phyloP scores from a whole-genome alignment of 1,140 invertebrate genomes.

The Temnothorax curvispinosus region DNA sequence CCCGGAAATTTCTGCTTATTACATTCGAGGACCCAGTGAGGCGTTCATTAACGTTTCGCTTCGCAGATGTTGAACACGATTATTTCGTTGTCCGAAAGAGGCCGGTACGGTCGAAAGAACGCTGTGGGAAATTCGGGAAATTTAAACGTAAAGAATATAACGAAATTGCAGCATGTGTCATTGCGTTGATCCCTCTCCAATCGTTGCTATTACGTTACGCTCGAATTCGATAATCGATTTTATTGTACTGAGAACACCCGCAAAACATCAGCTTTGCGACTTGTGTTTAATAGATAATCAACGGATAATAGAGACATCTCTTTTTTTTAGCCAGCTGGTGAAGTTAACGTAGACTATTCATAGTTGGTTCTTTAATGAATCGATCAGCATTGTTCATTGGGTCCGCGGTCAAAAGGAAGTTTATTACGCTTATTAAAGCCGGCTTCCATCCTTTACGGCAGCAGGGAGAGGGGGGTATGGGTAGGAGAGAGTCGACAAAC shows the following conservation, averaged over 20 bases:
- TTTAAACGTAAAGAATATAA: neutral
- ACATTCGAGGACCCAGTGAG: slow-evolving; percentile 3
- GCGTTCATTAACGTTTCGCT: slow-evolving; percentile 38
- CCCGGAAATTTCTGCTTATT: slow-evolving; percentile 55
- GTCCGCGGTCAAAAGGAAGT: slow-evolving; percentile 64
- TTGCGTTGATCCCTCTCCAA: neutral
- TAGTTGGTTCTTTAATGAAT: slow-evolving; percentile 60
- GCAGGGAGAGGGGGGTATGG: neutral
- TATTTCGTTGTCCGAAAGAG: slow-evolving; percentile 8
- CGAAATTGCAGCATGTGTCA: neutral
- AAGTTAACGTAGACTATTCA: slow-evolving; percentile 42
- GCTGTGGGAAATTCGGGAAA: neutral
- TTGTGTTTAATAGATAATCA: slow-evolving; percentile 60
- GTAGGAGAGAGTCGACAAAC: neutral
- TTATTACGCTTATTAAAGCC: slow-evolving; percentile 73
- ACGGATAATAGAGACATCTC: slow-evolving; percentile 62
- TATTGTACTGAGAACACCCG: too few relatives aligned
- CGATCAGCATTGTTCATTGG: slow-evolving; percentile 68
- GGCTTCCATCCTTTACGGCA: neutral
- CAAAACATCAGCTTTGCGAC: neutral
- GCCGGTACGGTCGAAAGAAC: neutral
- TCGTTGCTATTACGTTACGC: neutral
- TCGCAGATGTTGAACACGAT: slow-evolving; percentile 30
- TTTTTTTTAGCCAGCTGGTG: neutral
- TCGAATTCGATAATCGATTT: too few relatives aligned